Evolutionary conservation across 53 echinoderm and acorn worm species (phyloP).

Genomic region (Holothuria scabra): DNA sequence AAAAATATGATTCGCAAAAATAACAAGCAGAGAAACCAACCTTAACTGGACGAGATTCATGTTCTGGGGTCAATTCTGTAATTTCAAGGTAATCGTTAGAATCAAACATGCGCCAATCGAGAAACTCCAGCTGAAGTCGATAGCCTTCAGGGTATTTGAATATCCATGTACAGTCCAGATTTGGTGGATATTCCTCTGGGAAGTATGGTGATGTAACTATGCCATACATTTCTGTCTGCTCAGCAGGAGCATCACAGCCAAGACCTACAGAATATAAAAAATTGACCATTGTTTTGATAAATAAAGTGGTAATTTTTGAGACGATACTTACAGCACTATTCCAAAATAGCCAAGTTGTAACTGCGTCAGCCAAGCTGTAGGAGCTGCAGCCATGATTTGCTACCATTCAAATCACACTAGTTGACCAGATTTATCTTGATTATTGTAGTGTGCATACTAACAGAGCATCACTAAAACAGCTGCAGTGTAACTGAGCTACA

Average conservation of each 20-base stretch:
- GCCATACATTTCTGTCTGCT: slow-evolving; percentile 50
- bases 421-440: no score
- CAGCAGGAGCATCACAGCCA: slow-evolving; percentile 46
- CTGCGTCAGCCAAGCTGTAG: no score
- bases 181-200: slow-evolving; percentile 51
- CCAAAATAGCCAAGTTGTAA: no score
- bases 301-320: no score
- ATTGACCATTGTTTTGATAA: no score
- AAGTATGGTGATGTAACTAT: slow-evolving; percentile 60
- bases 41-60: background rate
- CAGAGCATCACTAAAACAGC: no score
- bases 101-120: slow-evolving; percentile 12
- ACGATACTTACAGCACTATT: no score
- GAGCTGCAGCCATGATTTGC: no score
- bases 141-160: slow-evolving; percentile 55
- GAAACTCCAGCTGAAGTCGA: slow-evolving; percentile 55
- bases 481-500: no score
- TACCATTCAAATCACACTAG: no score
- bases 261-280: slow-evolving; percentile 22
- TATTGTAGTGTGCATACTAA: no score
- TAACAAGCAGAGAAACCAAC: background rate
- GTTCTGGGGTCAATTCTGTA: slow-evolving; percentile 27
- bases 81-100: slow-evolving; percentile 6
- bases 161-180: slow-evolving; percentile 60
- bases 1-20: no score